Conservation (phyloP, 2,113 vertebrate species). For the Colinus virginianus region DNA sequence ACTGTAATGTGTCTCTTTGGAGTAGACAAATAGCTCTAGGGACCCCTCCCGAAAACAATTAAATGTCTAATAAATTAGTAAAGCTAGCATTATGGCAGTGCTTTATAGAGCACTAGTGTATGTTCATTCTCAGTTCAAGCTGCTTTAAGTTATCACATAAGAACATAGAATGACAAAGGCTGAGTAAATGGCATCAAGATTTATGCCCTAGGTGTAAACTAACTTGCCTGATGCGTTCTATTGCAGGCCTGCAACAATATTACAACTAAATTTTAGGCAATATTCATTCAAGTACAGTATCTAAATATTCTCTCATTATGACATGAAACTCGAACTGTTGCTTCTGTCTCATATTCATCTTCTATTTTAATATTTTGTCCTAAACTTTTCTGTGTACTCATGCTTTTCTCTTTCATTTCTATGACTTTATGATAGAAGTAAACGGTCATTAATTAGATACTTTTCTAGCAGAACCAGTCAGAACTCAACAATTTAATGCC, state of each 20-base stretch:
- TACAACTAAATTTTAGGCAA: neutral
- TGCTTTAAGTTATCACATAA: neutral
- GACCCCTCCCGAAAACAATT: neutral
- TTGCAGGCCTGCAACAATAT: neutral
- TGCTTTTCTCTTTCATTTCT: neutral
- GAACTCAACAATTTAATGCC: constrained; percentile 4
- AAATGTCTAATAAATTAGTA: neutral
- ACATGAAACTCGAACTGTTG: neutral
- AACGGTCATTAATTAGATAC: neutral
- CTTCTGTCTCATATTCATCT: neutral
- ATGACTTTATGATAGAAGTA: neutral
- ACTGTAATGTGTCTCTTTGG: neutral
- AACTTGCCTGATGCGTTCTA: neutral
- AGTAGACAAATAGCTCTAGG: neutral
- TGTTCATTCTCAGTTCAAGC: neutral
- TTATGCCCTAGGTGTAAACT: constrained; percentile 4
- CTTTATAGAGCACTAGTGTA: neutral
- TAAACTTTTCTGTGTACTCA: neutral
- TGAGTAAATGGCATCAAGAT: neutral
- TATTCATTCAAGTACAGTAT: neutral
- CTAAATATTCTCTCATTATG: neutral
- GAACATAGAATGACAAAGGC: neutral
- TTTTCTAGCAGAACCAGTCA: neutral
- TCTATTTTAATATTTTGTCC: neutral
- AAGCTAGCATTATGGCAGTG: neutral